phyloP scores from a whole-genome alignment of 2,797 vertebrate genomes.

The Cyprinodon diabolis region DNA sequence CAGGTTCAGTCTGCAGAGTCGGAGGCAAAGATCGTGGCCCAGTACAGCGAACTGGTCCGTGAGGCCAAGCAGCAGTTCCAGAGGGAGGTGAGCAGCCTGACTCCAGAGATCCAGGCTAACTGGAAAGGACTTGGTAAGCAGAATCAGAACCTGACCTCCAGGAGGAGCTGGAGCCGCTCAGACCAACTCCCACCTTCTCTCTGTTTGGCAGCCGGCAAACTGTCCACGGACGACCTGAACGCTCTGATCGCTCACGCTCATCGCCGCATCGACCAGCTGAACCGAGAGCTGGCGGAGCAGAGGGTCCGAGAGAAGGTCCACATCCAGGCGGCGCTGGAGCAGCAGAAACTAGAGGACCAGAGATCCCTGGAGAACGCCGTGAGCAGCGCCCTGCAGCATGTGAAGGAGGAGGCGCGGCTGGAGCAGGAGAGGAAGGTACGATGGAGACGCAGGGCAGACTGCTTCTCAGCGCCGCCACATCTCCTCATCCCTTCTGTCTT shows the following conservation, averaged over 20 bases:
- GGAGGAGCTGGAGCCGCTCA: not conserved
- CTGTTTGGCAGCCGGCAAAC: constrained; percentile 82
- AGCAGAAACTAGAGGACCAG: constrained; percentile 90
- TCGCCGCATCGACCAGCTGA: constrained; percentile 94
- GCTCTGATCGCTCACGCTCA: constrained; percentile 94
- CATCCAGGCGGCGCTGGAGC: constrained; percentile 86
- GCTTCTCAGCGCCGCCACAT: not conserved
- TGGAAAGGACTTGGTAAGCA: constrained; percentile 96
- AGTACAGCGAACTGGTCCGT: constrained; percentile 93
- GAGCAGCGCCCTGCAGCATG: constrained; percentile 82
- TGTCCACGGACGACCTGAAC: constrained; percentile 90
- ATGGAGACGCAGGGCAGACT: too few species aligned
- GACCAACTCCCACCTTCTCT: not conserved
- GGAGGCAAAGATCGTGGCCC: constrained; percentile 92
- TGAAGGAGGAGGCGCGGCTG: constrained; percentile 82
- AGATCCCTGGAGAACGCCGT: constrained; percentile 84
- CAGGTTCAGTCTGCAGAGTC: constrained; percentile 93
- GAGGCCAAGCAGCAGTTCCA: constrained; percentile 93
- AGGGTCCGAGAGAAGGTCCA: constrained; percentile 90
- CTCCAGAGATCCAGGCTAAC: constrained; percentile 91
- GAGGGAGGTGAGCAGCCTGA: constrained; percentile 92
- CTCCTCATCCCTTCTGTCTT: too few species aligned
- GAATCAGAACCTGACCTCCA: constrained; percentile 10
- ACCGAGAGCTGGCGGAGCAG: constrained; percentile 90
- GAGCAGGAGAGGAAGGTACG: constrained; percentile 92